A percentile compares a stretch with the other conserved stretches of the same genome.
Conservation (phyloP, 1,140 invertebrate species). For the Dolichoris vasculosae region DNA sequence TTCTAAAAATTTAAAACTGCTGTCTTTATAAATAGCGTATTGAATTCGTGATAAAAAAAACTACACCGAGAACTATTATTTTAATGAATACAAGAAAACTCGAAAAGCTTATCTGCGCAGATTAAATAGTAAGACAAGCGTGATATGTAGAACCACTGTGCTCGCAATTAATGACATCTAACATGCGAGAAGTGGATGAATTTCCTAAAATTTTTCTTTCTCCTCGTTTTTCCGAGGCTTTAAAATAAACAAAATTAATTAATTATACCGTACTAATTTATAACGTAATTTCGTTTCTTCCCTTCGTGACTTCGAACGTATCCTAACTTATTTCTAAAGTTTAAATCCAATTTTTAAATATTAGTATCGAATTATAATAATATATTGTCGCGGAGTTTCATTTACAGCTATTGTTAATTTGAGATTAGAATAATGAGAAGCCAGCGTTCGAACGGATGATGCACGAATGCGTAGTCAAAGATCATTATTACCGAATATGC, state of each 20-base stretch:
- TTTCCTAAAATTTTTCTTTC: neutral
- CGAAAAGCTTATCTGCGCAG: neutral
- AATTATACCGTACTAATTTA: too few species aligned
- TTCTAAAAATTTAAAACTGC: neutral
- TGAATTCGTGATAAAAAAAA: neutral
- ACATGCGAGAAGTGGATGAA: neutral
- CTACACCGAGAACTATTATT: neutral
- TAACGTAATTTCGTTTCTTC: too few species aligned
- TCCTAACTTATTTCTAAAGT: too few species aligned
- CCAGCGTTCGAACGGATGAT: neutral
- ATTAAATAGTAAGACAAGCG: neutral
- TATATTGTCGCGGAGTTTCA: neutral
- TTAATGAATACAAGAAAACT: conserved; percentile 7
- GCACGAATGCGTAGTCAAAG: neutral
- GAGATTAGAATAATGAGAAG: neutral
- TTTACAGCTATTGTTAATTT: neutral
- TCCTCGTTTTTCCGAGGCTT: neutral
- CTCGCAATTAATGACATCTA: neutral
- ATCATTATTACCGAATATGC: neutral
- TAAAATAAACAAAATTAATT: neutral
- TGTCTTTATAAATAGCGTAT: neutral
- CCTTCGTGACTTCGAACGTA: too few species aligned
- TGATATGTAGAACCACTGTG: neutral
- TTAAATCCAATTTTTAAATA: too few species aligned
- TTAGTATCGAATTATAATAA: too few species aligned